Evolutionary conservation across 2,888 invertebrate genomes (phyloP), one percentile per base, ranked within the genome.

Genomic region (Thecophora atra): DNA sequence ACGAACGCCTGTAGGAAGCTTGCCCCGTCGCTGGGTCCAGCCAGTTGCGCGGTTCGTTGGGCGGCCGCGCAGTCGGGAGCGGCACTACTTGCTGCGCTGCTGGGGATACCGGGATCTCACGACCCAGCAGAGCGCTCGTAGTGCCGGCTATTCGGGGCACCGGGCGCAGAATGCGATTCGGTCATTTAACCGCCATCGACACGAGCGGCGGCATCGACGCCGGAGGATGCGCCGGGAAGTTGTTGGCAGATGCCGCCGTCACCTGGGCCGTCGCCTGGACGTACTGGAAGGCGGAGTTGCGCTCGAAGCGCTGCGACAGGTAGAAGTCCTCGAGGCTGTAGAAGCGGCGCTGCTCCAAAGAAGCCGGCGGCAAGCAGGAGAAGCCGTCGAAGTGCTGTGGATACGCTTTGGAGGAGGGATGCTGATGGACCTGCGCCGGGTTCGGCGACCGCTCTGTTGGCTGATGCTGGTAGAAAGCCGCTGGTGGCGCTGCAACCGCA

Each of bases 271-370:
- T 82, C 54, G 80, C 80, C 72, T 86, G 85, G 0, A 85, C 86
- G 60, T 86, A 87, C 69, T 86, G 86, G 77, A 87, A 86, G 51
- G 87, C 86, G 51, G 87, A 86, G 26, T 84, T 78, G 28, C 83
- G 83, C 72, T 86, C 86, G 72, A 84, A 74, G 2, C 84, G 84
- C 73, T 85, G 85, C 0, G 84, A 82, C 6, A 86, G 78, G 76
- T 87, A 87, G 17, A 87, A 77, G 37, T 87, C 86, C 4, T 85
- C 83, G 30, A 87, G 76, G 0, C 83, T 81, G 72, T 86, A 85
- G 75, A 86, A 83, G 17, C 85, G 81, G 13, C 85, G 79, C 72
- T 86, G 85, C 73, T 86, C 85, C 52, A 78, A 74, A 8, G 75
- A 17, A 66, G 82, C 81, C 17, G 79, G 73, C n/a, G 78, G 79